Evolutionary conservation across 2,888 invertebrate genomes (phyloP), one percentile per base, ranked within the genome.

Genomic region (Dicyrtoma fusca): DNA sequence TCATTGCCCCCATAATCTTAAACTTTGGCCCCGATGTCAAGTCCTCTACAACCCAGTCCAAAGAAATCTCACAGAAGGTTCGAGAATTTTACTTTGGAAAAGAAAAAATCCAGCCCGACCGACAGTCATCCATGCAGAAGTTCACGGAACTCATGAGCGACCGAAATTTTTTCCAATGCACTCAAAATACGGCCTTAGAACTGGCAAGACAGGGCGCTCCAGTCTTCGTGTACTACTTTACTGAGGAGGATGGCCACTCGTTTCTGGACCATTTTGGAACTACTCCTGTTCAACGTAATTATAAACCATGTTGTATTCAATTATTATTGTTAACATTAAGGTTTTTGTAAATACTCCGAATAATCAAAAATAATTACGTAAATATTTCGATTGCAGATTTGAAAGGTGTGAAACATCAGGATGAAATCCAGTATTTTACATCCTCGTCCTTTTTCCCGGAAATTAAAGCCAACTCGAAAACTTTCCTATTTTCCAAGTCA

Each of bases 221-320:
- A 13, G 76, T 76, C 13, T 72, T 72, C 42, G 45, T 77, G 1
- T 78, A 78, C 62, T 77, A 78, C 49, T 78, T 76, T 34, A 76
- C 75, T 0, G 65, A 74, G 21, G 71, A 71, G n/a, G 76, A 75
- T 65, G 53, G 63, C 21, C 42, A 49, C 45, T 77, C 77, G 51
- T 78, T 77, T 76, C 44, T 78, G 70, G 77, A 78, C 65, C 72
- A 72, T n/a, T 77, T 78, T 25, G 65, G 76, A n/a, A 71, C 76
- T 44, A 75, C 77, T 1, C 74, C 71, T 51, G 66, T 70, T 44
- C 73, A 75, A 42, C 73, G 76, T 68, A 49, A 5, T 49, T 49
- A 8, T 8, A 5, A 14, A 8, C 17, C 14, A 19, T 17, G 14
- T 8, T 49, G n/a, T 49, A 49, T 17, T 49, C 17, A 49, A 19